Conservation (phyloP, 2,888 invertebrate species). For the Scaeva pyrastri region DNA sequence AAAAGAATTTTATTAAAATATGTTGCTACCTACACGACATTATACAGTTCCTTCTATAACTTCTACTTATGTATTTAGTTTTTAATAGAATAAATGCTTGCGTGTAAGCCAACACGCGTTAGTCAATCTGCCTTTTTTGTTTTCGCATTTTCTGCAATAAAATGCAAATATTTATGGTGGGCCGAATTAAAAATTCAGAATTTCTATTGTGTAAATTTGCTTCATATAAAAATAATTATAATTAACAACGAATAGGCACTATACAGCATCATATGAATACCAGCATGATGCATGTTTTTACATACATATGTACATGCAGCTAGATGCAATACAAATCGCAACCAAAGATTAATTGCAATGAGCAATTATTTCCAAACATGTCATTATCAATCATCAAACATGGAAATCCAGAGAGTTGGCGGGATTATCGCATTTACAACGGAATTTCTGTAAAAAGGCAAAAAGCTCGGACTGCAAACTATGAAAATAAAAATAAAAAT, state of each 20-base stretch:
- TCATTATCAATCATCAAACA: slow-evolving; percentile 38
- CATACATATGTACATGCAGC: neutral
- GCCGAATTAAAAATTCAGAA: slow-evolving; percentile 2
- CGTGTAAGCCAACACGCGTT: neutral
- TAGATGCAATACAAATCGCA: neutral
- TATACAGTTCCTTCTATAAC: too few species aligned
- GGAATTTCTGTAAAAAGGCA: neutral
- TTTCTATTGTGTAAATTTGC: neutral
- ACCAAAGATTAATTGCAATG: slow-evolving; percentile 15
- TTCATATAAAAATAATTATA: neutral
- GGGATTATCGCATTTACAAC: slow-evolving; percentile 24
- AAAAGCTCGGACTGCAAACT: neutral
- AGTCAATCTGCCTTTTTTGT: neutral
- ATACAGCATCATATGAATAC: neutral
- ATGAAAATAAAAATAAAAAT: neutral
- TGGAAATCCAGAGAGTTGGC: slow-evolving; percentile 22
- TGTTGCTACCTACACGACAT: too few species aligned
- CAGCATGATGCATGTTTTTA: neutral
- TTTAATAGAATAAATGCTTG: neutral
- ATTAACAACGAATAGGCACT: neutral
- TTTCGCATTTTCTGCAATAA: neutral
- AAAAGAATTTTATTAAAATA: too few species aligned
- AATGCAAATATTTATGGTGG: slow-evolving; percentile 5
- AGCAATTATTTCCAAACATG: slow-evolving; percentile 30
- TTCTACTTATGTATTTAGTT: too few species aligned